Conservation (phyloP, 2,888 invertebrate genomes). For the Thera obeliscata region DNA sequence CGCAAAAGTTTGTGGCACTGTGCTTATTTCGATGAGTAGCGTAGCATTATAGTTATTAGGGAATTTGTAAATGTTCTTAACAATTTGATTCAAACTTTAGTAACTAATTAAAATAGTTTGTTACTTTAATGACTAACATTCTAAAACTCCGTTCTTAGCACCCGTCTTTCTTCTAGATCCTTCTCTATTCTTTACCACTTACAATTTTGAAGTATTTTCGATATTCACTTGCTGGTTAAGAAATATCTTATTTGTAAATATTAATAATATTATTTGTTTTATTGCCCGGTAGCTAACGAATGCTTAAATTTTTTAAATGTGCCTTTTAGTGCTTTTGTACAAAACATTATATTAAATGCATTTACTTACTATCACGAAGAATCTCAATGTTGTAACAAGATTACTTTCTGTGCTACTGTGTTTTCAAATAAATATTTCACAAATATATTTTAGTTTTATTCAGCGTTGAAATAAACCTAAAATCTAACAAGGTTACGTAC, state of each 20-base stretch:
- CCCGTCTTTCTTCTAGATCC: not conserved
- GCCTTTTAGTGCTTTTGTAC: conserved; percentile 18
- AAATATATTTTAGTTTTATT: conserved; percentile 22
- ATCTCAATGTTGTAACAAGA: conserved; percentile 31
- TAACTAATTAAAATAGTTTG: not conserved
- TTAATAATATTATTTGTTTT: conserved; percentile 7
- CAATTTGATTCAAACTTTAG: not conserved
- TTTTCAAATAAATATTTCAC: conserved; percentile 42
- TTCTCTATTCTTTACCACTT: not conserved
- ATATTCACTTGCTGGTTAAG: conserved; percentile 12
- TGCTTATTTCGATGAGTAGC: conserved; percentile 21
- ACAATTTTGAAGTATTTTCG: conserved; percentile 5
- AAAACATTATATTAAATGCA: conserved; percentile 29
- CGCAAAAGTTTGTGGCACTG: conserved; percentile 14
- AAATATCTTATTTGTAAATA: conserved; percentile 25
- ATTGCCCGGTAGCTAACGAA: not conserved
- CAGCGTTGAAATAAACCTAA: not conserved
- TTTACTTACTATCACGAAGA: conserved; percentile 30
- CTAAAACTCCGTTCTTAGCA: conserved; percentile 12
- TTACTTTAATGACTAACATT: conserved; percentile 9
- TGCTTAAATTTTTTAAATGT: not conserved
- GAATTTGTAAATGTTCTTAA: conserved; percentile 25
- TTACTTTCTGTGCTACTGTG: conserved; percentile 35
- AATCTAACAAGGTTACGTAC: not conserved
- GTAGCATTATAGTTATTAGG: conserved; percentile 8